These are phyloP conservation scores for Varanus salvator DNA, from an alignment of 2,113 vertebrate species.

Conservation along the genomic window DNA sequence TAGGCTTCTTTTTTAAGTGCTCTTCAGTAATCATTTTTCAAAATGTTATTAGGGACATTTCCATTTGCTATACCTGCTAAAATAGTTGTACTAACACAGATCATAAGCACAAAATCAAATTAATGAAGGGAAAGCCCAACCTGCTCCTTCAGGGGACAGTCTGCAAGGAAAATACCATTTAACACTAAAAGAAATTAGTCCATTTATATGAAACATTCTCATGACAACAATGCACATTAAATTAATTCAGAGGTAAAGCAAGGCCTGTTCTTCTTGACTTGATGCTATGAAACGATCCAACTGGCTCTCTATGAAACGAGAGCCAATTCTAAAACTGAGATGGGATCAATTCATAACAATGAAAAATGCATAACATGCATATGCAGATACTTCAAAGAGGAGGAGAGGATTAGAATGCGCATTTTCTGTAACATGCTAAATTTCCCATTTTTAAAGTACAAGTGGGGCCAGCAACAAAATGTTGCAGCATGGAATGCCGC, in stretches of 20 bases:
- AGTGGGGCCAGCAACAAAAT: too few relatives aligned
- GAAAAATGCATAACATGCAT: not conserved
- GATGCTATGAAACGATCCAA: slow-evolving; percentile 48
- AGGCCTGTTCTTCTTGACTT: slow-evolving; percentile 49
- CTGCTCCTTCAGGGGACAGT: slow-evolving; percentile 30
- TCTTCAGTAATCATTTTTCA: not conserved
- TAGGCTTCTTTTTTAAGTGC: not conserved
- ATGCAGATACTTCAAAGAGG: not conserved
- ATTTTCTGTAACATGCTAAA: not conserved
- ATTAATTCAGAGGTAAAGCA: slow-evolving; percentile 35
- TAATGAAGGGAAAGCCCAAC: not conserved
- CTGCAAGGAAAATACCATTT: slow-evolving; percentile 27
- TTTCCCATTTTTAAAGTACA: not conserved
- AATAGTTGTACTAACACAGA: not conserved
- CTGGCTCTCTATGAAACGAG: not conserved
- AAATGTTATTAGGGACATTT: too few relatives aligned
- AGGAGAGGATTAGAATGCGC: not conserved
- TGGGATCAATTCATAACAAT: not conserved
- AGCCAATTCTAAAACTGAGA: not conserved
- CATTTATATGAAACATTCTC: slow-evolving; percentile 14
- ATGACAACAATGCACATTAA: not conserved
- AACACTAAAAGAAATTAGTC: slow-evolving; percentile 36
- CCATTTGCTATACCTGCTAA: not conserved
- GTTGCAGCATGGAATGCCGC: too few relatives aligned
- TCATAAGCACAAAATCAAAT: slow-evolving; percentile 22